Evolutionary conservation across 2,888 invertebrate species (phyloP).

Genomic region (Mesodorylaimus sp.): DNA sequence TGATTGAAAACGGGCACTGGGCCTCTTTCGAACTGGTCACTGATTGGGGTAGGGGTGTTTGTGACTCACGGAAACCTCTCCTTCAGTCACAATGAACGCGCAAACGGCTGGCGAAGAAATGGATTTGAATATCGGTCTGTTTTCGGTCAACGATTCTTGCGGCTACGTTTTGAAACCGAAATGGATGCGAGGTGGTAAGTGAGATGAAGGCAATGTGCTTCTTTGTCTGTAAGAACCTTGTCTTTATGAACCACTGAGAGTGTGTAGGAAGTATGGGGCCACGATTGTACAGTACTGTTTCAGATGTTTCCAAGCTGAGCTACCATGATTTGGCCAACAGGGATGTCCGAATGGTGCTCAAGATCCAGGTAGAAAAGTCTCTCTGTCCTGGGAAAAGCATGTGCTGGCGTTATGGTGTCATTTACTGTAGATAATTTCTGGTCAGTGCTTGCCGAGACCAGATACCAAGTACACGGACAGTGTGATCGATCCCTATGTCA

Average conservation of each 20-base stretch:
- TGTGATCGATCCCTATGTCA: constrained; percentile 39
- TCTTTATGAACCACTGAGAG: no score
- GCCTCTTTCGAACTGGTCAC: no score
- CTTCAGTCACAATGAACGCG: constrained; percentile 42
- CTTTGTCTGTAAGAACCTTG: no score
- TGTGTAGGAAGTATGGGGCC: no score
- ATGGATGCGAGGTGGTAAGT: constrained; percentile 30
- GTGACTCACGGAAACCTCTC: no score
- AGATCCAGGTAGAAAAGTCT: not conserved
- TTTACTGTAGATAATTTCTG: constrained; percentile 41
- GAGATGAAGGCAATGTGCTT: no score
- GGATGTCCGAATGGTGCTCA: not conserved
- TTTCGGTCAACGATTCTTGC: constrained; percentile 41
- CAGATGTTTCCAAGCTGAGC: no score
- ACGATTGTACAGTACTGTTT: no score
- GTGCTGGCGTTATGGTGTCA: not conserved
- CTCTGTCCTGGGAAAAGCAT: not conserved
- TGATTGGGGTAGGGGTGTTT: no score
- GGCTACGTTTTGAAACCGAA: constrained; percentile 44
- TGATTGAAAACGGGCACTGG: no score
- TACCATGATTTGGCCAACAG: not conserved
- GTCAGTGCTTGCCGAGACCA: constrained; percentile 42
- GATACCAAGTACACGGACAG: constrained; percentile 31
- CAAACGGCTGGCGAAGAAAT: constrained; percentile 40
- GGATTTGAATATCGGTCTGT: constrained; percentile 39